Evolutionary conservation across 2,797 vertebrate genomes (phyloP).

Genomic region (Chaetophractus vellerosus): DNA sequence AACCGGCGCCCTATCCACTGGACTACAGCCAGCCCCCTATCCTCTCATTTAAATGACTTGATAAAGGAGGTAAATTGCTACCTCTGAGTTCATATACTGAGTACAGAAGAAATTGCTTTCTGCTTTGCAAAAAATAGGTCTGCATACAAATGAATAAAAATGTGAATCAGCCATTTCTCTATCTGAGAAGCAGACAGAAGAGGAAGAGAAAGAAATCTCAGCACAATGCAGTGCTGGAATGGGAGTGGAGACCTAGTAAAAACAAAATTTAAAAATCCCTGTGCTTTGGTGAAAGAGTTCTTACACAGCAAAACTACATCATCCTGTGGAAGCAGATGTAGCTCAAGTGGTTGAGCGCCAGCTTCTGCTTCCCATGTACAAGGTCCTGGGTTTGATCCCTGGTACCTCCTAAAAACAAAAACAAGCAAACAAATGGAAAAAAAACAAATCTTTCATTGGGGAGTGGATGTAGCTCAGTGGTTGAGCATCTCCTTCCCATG

Average conservation of each 20-base stretch:
- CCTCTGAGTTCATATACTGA: background rate
- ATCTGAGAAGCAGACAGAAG: background rate
- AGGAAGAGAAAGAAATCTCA: background rate
- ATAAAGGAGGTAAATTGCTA: constrained; percentile 39
- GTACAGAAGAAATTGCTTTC: constrained; percentile 30
- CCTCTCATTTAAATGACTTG: constrained; percentile 22
- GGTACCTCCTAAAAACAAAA: too few species aligned
- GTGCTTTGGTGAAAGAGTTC: background rate
- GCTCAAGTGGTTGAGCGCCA: too few species aligned
- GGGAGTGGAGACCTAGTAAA: background rate
- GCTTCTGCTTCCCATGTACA: too few species aligned
- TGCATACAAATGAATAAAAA: constrained; percentile 47
- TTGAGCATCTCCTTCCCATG: too few species aligned
- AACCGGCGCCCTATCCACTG: too few species aligned
- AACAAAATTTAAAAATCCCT: background rate
- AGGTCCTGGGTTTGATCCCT: too few species aligned
- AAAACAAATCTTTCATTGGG: too few species aligned
- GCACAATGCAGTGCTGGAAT: background rate
- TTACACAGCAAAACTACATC: background rate
- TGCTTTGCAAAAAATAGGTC: background rate
- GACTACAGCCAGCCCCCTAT: too few species aligned
- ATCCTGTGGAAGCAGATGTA: background rate
- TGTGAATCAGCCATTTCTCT: background rate
- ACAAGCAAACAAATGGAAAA: too few species aligned
- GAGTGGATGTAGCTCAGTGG: too few species aligned